Base-by-base conservation (phyloP, 2,113 vertebrate genomes). In the Takifugu bimaculatus region DNA sequence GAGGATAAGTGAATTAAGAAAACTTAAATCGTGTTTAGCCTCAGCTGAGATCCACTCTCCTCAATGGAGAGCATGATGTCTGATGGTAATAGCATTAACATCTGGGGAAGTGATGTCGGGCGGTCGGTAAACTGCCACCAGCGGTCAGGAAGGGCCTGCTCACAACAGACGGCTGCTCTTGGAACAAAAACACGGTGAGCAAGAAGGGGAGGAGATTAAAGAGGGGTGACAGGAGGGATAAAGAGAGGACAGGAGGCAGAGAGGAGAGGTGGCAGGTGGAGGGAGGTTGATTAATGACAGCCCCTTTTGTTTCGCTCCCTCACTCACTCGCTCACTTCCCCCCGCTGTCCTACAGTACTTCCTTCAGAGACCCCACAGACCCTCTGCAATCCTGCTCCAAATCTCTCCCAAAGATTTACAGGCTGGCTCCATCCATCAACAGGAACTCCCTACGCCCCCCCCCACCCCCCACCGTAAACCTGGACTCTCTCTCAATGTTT, bases 211-310 rank as follows among this genome's bases (percentile, higher is more conserved):
- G 49, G 59, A 35, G 4, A 59, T 55, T 61, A 57, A 57, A 75
- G 57, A 51, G 29, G 63, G 39, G 64, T 56, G 44, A 65, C 57
- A 63, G 50, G 45, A 67, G 27, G 73, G 54, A 81, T 63, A 70
- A 82, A 84, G 64, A 80, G 68, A 65, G 65, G 67, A 72, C 39
- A 55, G 53, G 62, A 67, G 68, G 74, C 71, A 68, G 70, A 79
- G 77, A 74, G 65, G 64, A 65, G 65, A 74, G 61, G 78, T 71
- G 64, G 77, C 85, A 85, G 86, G 79, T 81, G 84, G 81, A 89
- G 60, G 74, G 74, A 78, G 80, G 81, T 85, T 90, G 88, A 91
- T 88, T 88, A 89, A 91, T 88, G 86, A 75, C 72, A 62, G 81
- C 53, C 72, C 64, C 63, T 66, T 60, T 54, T 60, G 13, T 51